Evolutionary conservation across 2,113 vertebrate species (phyloP).

Genomic region (Nothobranchius kuhntae): DNA sequence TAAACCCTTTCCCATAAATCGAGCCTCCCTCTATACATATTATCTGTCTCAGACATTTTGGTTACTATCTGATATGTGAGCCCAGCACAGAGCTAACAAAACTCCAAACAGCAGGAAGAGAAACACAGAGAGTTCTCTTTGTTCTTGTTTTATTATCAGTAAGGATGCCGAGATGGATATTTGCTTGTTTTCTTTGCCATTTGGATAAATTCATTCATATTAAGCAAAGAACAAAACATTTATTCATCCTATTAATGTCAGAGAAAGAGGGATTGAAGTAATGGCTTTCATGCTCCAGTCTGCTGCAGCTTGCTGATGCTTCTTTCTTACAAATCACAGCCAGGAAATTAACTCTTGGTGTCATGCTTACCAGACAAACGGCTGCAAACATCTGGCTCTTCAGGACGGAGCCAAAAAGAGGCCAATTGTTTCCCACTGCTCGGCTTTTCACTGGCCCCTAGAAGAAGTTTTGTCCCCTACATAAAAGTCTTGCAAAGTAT

Average conservation of each 20-base stretch:
- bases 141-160: constrained; percentile 55
- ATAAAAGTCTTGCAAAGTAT: constrained; percentile 45
- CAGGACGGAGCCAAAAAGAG: constrained; percentile 27
- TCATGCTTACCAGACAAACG: constrained; percentile 43
- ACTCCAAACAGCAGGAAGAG: constrained; percentile 47
- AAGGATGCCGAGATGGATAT: constrained; percentile 60
- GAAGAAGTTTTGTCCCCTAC: constrained; percentile 42
- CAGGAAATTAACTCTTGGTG: constrained; percentile 72
- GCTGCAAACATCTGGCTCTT: constrained; percentile 53
- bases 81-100: constrained; percentile 34
- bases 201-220: constrained; percentile 77
- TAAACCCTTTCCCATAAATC: constrained; percentile 40
- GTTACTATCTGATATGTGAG: constrained; percentile 61
- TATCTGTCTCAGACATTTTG: constrained; percentile 52
- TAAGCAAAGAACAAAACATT: constrained; percentile 73
- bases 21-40: constrained; percentile 37
- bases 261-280: constrained; percentile 71
- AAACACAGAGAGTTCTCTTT: constrained; percentile 46
- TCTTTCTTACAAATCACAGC: constrained; percentile 68
- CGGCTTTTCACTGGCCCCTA: constrained; percentile 24
- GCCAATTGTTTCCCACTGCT: constrained; percentile 37
- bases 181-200: constrained; percentile 71
- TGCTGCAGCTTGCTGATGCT: constrained; percentile 66
- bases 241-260: constrained; percentile 79
- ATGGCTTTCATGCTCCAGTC: constrained; percentile 68